phyloP scores from a whole-genome alignment of 37 sponge, comb jelly and placozoan genomes.

The Halichondria panicea region DNA sequence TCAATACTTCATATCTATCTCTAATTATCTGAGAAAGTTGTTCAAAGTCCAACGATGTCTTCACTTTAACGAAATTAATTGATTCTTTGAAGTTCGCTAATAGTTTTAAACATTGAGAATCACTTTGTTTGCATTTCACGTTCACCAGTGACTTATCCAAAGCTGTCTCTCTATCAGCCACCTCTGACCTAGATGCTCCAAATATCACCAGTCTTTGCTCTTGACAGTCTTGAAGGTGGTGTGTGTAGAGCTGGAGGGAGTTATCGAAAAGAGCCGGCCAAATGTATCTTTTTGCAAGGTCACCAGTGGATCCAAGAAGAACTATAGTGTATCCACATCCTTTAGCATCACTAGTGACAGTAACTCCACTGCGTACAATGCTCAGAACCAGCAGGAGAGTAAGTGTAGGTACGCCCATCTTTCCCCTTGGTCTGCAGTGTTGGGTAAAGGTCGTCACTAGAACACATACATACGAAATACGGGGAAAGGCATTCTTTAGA shows the following conservation, averaged over 20 bases:
- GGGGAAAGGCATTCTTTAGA: too few species aligned
- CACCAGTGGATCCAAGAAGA: slow-evolving; percentile 72
- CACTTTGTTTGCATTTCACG: neutral
- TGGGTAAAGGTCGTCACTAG: neutral
- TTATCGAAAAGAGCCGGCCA: slow-evolving; percentile 67
- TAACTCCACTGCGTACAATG: neutral
- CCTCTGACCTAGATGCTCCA: slow-evolving; percentile 35
- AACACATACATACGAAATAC: too few species aligned
- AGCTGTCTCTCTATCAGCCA: neutral
- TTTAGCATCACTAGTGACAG: neutral
- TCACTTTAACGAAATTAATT: slow-evolving; percentile 31
- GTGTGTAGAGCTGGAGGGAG: neutral
- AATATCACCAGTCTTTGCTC: slow-evolving; percentile 5
- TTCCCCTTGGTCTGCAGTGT: neutral
- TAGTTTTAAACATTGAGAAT: neutral
- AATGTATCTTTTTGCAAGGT: slow-evolving; percentile 75
- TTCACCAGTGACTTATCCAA: neutral
- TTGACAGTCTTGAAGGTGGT: neutral
- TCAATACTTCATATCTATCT: neutral
- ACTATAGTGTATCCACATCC: slow-evolving; percentile 33
- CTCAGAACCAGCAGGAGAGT: neutral
- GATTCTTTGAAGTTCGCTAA: neutral
- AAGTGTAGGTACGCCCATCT: neutral
- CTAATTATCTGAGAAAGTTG: slow-evolving; percentile 9
- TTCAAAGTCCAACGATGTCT: slow-evolving; percentile 35